Evolutionary conservation across 2,113 vertebrate species (phyloP).

Genomic region (Empidonax traillii): DNA sequence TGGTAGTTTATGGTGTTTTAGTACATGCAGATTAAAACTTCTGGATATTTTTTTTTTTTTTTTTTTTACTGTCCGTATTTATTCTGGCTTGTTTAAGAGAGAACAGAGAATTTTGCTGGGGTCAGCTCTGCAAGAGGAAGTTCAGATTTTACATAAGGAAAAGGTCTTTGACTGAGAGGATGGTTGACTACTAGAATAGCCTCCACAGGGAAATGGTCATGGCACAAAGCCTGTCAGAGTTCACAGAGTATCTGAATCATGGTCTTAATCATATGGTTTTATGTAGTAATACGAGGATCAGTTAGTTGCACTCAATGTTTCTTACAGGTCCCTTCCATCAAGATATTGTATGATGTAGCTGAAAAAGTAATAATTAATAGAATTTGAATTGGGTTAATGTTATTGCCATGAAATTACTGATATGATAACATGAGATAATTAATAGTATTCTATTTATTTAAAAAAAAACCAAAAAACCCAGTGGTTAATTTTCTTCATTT

Average conservation of each 20-base stretch:
- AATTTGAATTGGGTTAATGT: neutral
- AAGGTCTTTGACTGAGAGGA: neutral
- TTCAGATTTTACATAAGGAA: neutral
- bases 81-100: neutral
- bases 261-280: neutral
- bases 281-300: neutral
- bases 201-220: neutral
- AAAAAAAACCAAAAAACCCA: neutral
- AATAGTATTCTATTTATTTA: neutral
- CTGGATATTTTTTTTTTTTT: neutral
- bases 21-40: neutral
- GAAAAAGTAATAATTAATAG: neutral
- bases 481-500: neutral
- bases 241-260: neutral
- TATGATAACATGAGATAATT: neutral
- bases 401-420: neutral
- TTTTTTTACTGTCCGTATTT: neutral
- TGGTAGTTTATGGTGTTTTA: neutral
- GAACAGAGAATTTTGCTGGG: neutral
- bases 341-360: neutral
- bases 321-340: neutral
- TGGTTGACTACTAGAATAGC: rapidly evolving
- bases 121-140: neutral
- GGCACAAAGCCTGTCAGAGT: neutral
- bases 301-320: neutral